Percentiles rank a stretch among this genome's conserved stretches.
These are phyloP conservation scores for Lynx canadensis DNA, from an alignment of 2,113 vertebrate species.

Conservation along the genomic window DNA sequence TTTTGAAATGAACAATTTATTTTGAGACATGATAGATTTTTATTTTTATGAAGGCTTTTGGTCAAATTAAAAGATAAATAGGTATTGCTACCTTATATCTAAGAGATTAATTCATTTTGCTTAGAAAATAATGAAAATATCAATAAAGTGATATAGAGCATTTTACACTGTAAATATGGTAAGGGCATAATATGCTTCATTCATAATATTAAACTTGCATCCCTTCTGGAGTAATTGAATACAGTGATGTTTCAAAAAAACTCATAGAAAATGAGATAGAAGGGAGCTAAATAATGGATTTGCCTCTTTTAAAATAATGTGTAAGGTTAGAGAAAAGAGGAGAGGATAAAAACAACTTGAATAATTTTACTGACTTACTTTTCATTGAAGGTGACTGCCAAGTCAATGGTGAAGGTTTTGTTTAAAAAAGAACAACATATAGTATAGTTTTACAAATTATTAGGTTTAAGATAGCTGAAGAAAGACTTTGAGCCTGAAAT, in stretches of 20 bases:
- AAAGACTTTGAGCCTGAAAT: neutral
- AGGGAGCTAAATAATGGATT: neutral
- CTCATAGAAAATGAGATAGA: conserved; percentile 50
- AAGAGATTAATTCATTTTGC: conserved; percentile 54
- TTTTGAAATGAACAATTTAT: neutral
- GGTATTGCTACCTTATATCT: neutral
- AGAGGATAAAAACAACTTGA: conserved; percentile 13
- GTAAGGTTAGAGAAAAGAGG: neutral
- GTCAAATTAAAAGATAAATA: conserved; percentile 47
- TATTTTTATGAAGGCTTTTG: conserved; percentile 42
- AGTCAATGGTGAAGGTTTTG: neutral
- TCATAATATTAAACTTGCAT: neutral
- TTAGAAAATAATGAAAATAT: conserved; percentile 49
- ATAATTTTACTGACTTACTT: conserved; percentile 15
- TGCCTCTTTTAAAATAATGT: conserved; percentile 16
- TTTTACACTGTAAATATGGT: conserved; percentile 40
- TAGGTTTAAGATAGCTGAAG: neutral
- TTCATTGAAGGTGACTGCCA: neutral
- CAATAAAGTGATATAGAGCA: conserved; percentile 16
- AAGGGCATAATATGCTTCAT: neutral
- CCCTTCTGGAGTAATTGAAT: conserved; percentile 15
- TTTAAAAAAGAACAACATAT: conserved; percentile 13
- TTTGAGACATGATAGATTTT: conserved; percentile 12
- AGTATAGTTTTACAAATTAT: neutral
- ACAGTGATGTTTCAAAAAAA: neutral